These are phyloP conservation scores for Paratilapia polleni DNA, from an alignment of 2,113 vertebrate species.

Conservation along the genomic window DNA sequence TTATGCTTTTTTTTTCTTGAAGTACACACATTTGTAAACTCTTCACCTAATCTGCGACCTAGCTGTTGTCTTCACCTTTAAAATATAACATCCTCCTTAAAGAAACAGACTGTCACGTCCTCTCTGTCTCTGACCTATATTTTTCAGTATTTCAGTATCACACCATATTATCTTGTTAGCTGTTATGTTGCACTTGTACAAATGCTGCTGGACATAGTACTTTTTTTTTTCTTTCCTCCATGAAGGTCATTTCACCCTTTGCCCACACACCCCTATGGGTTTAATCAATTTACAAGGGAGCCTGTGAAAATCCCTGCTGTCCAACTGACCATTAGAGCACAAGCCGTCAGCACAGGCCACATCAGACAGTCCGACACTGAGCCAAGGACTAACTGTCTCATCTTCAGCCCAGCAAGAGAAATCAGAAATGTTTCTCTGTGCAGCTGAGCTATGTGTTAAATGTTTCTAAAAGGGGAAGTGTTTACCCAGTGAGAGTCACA, in stretches of 20 bases:
- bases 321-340: neutral
- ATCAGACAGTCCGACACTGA: neutral
- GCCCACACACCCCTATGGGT: neutral
- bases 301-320: conserved; percentile 3
- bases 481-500: conserved; percentile 10
- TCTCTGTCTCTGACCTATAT: neutral
- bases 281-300: conserved; percentile 1
- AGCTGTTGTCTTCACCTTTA: neutral
- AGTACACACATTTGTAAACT: neutral
- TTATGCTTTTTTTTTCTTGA: neutral
- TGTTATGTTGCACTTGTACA: neutral
- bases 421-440: neutral
- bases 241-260: conserved; percentile 16
- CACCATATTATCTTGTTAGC: neutral
- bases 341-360: conserved; percentile 6
- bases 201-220: neutral
- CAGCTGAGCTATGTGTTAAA: neutral
- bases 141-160: neutral
- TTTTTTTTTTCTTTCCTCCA: neutral
- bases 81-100: neutral
- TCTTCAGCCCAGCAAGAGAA: neutral
- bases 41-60: neutral
- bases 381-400: conserved; percentile 5
- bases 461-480: neutral
- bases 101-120: neutral